Evolutionary conservation across 1,140 invertebrate species (phyloP).

Genomic region (Achroia grisella): DNA sequence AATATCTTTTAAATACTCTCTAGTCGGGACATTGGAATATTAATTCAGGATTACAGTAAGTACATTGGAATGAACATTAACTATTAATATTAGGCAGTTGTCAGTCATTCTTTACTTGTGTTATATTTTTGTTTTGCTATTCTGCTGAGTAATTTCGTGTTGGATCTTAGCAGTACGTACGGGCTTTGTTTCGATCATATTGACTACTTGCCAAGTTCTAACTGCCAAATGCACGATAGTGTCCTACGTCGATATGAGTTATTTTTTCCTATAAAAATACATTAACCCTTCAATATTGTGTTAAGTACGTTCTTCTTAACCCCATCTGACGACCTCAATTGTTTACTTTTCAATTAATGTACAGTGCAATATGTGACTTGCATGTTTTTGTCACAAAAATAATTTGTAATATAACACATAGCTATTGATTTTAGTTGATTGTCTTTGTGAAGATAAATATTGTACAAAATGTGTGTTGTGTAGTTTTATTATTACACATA

Average conservation of each 20-base stretch:
- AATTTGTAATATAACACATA: neutral
- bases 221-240: neutral
- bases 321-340: neutral
- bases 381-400: neutral
- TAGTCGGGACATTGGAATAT: too few species aligned
- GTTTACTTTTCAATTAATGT: neutral
- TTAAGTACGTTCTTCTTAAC: neutral
- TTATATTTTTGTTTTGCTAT: conserved; percentile 30
- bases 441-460: too few species aligned
- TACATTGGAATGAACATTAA: too few species aligned
- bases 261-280: neutral
- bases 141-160: conserved; percentile 36
- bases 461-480: too few species aligned
- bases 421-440: neutral
- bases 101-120: neutral
- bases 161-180: neutral
- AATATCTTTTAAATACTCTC: too few species aligned
- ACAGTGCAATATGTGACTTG: neutral
- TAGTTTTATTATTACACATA: too few species aligned
- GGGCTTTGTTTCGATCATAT: conserved; percentile 17
- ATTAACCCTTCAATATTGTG: neutral
- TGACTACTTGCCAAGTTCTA: conserved; percentile 34
- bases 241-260: neutral
- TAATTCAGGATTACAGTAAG: too few species aligned
- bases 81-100: too few species aligned